These are phyloP conservation scores for Odocoileus hemionus DNA, from an alignment of 2,113 vertebrate genomes.

Conservation along the genomic window DNA sequence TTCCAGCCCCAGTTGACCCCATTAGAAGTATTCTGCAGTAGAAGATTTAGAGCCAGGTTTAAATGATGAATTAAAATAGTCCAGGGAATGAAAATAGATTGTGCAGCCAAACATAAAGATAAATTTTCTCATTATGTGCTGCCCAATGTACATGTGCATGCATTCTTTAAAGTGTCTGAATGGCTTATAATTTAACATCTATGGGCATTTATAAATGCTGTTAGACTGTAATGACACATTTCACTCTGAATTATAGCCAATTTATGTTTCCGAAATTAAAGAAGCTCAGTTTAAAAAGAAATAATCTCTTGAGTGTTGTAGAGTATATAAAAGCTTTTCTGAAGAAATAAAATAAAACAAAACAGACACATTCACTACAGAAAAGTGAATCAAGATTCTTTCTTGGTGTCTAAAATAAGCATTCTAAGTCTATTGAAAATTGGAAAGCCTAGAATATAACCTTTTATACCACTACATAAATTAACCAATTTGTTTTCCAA, in stretches of 20 bases:
- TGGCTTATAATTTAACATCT: constrained; percentile 61
- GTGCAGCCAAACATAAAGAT: constrained; percentile 61
- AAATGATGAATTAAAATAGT: constrained; percentile 53
- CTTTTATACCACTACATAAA: neutral
- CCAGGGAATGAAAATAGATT: constrained; percentile 51
- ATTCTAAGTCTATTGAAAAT: neutral
- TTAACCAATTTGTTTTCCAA: constrained; percentile 18
- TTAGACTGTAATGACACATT: constrained; percentile 54
- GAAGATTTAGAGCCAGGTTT: constrained; percentile 37
- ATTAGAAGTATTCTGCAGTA: constrained; percentile 23
- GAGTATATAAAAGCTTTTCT: constrained; percentile 1
- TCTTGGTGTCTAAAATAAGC: neutral
- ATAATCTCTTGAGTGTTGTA: constrained; percentile 44
- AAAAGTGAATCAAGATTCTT: constrained; percentile 12
- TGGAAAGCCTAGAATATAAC: neutral
- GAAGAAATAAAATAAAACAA: constrained; percentile 42
- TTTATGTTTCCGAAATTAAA: constrained; percentile 62
- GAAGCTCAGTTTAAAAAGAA: constrained; percentile 56
- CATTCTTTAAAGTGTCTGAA: constrained; percentile 28
- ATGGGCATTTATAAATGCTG: constrained; percentile 47
- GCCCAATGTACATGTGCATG: neutral
- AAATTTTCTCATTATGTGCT: constrained; percentile 53
- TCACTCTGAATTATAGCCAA: constrained; percentile 62
- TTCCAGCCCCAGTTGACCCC: neutral
- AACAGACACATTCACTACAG: neutral